A percentile compares a stretch with the other conserved stretches of the same genome.
Conservation (phyloP, 2,797 vertebrate genomes). For the Acrocephalus scirpaceus region DNA sequence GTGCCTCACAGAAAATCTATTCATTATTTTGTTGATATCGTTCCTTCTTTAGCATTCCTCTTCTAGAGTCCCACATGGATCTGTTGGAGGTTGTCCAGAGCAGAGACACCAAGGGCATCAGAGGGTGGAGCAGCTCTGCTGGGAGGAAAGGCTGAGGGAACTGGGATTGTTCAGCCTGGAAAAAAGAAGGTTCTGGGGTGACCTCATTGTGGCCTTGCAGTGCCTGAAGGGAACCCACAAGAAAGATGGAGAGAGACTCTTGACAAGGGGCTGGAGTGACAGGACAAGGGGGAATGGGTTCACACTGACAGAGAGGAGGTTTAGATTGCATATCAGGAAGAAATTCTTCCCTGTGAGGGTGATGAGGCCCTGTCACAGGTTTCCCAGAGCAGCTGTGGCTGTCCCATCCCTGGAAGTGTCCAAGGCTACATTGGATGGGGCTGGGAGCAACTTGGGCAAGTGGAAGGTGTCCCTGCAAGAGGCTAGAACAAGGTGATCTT, state of each 20-base stretch:
- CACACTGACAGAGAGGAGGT: fast-evolving
- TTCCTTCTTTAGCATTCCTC: neutral
- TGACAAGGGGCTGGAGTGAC: neutral
- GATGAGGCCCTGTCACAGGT: neutral
- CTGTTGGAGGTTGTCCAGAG: neutral
- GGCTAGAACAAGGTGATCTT: neutral
- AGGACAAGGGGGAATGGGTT: neutral
- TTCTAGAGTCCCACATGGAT: fast-evolving
- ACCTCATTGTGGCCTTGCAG: fast-evolving
- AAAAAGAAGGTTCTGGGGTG: neutral
- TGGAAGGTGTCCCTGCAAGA: neutral
- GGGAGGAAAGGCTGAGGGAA: neutral
- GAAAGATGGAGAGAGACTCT: neutral
- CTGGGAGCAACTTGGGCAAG: fast-evolving
- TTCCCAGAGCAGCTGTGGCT: neutral
- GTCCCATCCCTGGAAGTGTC: fast-evolving
- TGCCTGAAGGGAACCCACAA: neutral
- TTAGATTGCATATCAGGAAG: fast-evolving
- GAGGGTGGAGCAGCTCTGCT: neutral
- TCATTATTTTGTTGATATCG: neutral
- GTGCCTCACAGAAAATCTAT: neutral
- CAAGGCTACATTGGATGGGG: fast-evolving
- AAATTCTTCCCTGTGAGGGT: neutral
- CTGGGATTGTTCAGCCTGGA: neutral
- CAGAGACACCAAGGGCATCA: fast-evolving